Conservation (phyloP, 2,888 invertebrate species). For the Hyalella azteca region DNA sequence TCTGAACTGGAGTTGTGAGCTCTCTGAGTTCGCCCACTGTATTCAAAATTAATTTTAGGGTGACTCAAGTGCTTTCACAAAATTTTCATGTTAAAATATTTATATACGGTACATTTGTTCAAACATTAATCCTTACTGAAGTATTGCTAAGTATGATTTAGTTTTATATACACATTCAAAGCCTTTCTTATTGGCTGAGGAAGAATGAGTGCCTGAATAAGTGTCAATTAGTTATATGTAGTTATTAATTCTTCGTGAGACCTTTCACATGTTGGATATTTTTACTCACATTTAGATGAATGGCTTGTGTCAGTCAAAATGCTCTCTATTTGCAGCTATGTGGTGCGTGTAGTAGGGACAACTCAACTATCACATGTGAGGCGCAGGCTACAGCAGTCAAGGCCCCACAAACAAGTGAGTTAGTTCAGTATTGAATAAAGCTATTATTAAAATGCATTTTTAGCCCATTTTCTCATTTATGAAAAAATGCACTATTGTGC, state of each 20-base stretch:
- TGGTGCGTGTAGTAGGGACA: constrained; percentile 6
- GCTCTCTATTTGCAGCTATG: background rate
- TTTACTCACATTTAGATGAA: background rate
- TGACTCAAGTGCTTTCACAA: background rate
- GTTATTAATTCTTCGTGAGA: background rate
- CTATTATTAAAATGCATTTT: background rate
- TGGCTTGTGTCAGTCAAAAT: background rate
- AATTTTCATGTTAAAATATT: no score
- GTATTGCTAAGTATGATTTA: background rate
- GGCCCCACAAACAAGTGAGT: background rate
- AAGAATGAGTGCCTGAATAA: background rate
- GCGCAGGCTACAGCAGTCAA: background rate
- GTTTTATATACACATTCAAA: background rate
- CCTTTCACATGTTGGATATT: background rate
- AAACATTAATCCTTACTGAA: background rate
- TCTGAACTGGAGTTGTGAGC: no score
- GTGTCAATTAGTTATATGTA: background rate
- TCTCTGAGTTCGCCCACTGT: background rate
- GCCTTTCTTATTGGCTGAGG: background rate
- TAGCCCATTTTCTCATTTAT: background rate
- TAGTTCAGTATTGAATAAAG: background rate
- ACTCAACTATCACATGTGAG: background rate
- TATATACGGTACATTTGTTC: no score
- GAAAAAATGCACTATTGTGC: background rate
- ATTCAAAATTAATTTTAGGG: background rate